Percentiles rank a stretch among this genome's conserved stretches.
Conservation (phyloP, 2,888 invertebrate genomes). For the Ormyrus thymus region DNA sequence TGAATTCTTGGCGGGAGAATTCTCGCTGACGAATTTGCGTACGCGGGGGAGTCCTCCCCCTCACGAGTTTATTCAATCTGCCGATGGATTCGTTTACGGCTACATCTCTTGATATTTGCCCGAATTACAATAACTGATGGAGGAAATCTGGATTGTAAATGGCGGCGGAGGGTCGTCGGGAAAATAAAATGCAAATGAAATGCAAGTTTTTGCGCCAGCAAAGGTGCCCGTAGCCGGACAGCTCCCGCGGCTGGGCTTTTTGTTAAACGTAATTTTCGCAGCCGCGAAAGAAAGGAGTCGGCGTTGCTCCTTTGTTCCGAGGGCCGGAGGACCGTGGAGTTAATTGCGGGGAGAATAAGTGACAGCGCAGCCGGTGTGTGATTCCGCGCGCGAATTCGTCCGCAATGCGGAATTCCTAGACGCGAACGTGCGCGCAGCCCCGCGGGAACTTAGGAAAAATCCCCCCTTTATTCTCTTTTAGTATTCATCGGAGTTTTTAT, state of each 20-base stretch:
- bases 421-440: constrained; percentile 62
- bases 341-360: constrained; percentile 40
- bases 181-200: constrained; percentile 12
- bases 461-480: background rate
- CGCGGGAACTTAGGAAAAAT: constrained; percentile 56
- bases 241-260: too few species aligned
- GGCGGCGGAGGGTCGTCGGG: background rate
- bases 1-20: background rate
- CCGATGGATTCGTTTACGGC: too few species aligned
- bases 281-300: too few species aligned
- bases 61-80: too few species aligned
- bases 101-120: too few species aligned
- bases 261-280: too few species aligned
- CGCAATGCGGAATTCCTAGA: constrained; percentile 69
- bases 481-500: constrained; percentile 8
- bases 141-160: constrained; percentile 33
- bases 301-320: too few species aligned
- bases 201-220: too few species aligned
- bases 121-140: too few species aligned
- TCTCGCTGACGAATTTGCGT: too few species aligned
- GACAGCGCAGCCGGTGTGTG: constrained; percentile 30
- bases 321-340: background rate
- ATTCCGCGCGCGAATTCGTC: constrained; percentile 64
- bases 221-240: too few species aligned
- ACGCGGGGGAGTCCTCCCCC: too few species aligned